A percentile compares a stretch with the other conserved stretches of the same genome.
phyloP scores from a whole-genome alignment of 2,797 vertebrate species.

The Huso huso region DNA sequence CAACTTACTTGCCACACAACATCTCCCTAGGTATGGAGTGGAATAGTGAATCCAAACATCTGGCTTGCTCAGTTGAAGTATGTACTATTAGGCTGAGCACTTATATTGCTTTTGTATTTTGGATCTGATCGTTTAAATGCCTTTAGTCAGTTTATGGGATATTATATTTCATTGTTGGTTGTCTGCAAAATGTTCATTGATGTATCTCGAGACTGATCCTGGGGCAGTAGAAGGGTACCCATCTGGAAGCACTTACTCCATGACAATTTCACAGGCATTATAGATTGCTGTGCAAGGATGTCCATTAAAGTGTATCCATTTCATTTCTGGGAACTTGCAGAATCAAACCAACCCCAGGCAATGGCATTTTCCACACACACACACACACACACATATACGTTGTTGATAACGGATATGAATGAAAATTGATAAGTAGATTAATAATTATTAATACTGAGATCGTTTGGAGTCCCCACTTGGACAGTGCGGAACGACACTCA shows the following conservation, averaged over 20 bases:
- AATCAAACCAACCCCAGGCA: not conserved
- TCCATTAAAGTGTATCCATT: constrained; percentile 4
- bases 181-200: constrained; percentile 3
- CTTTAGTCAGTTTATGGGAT: not conserved
- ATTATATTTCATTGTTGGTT: not conserved
- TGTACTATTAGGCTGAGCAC: constrained; percentile 5
- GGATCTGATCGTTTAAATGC: too few species aligned
- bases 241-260: not conserved
- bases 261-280: not conserved
- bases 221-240: not conserved
- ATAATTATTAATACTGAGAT: too few species aligned
- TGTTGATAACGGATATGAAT: too few species aligned
- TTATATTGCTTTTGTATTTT: not conserved
- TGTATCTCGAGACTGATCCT: not conserved
- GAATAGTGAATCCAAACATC: too few species aligned
- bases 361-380: not conserved
- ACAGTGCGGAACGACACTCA: too few species aligned
- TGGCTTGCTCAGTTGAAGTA: not conserved
- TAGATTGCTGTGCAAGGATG: not conserved
- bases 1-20: too few species aligned
- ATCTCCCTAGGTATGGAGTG: too few species aligned
- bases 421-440: too few species aligned
- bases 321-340: not conserved
- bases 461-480: too few species aligned
- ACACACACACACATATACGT: too few species aligned